Evolutionary conservation across 2,888 invertebrate species (phyloP), one percentile per base, ranked within the genome.

Genomic region (Caenorhabditis afra): DNA sequence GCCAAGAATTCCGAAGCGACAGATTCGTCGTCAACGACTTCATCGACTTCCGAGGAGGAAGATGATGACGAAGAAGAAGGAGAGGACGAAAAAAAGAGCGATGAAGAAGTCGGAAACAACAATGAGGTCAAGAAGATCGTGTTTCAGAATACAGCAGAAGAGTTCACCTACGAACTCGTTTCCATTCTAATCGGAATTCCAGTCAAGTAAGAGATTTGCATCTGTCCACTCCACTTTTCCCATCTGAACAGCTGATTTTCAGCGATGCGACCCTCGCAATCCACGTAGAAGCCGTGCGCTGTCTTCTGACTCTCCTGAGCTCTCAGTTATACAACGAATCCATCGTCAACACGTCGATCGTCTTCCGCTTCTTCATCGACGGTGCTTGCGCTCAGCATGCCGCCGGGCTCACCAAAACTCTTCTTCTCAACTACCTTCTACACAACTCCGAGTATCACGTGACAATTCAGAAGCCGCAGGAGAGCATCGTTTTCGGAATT

Each of bases 401-500:
- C 8, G 80, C 83, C 5, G 74, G 90, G 16, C 81, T 92, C 80
- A 90, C 91, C 66, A 91, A 91, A 70, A 86, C 90, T 0, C 85
- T 92, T 49, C 84, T 92, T 52, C 83, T 90, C 70, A 91, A 91
- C 79, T 92, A 90, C 80, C 85, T 91, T 10, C 86, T 90, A 37
- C 91, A 91, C 79, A 86, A 82, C 59, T 81, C 67, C 8, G 84
- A 85, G 39, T 79, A 86, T 41, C 66, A 66, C 14, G 62, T 83
- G 23, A 74, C 74, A 0, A 65, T 77, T n/a, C 80, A 81, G 29
- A 92, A 92, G 59, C 92, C 93, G 0, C 93, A 94, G 0, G 95
- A 95, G 59, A 95, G 95, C 85, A 92, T 96, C 83, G 94, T 96
- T n/a, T 93, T 96, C 83, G 95, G 95, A 80, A 90, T 93, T 76